A percentile compares a stretch with the other conserved stretches of the same genome.
These are phyloP conservation scores for Erythrolamprus reginae DNA, from an alignment of 2,113 vertebrate species.

Conservation along the genomic window DNA sequence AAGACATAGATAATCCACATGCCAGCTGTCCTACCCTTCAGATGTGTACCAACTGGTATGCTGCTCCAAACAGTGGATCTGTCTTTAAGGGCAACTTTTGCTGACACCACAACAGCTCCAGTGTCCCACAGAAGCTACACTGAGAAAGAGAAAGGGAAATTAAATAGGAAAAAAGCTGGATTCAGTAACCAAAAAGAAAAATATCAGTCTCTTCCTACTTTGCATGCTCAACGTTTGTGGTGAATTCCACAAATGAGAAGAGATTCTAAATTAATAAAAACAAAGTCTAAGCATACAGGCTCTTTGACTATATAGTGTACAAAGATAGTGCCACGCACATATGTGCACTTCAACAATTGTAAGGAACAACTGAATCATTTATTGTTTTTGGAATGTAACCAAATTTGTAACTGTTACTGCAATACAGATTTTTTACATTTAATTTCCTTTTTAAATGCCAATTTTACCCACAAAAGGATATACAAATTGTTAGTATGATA, in stretches of 20 bases:
- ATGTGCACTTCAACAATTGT: conserved; percentile 11
- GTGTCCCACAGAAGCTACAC: conserved; percentile 79
- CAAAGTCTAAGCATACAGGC: conserved; percentile 13
- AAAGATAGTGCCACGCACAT: neutral
- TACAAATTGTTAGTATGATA: conserved; percentile 40
- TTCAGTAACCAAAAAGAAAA: conserved; percentile 47
- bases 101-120: conserved; percentile 79
- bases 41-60: conserved; percentile 71
- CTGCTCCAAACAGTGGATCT: conserved; percentile 72
- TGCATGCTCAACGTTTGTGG: conserved; percentile 54
- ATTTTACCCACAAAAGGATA: conserved; percentile 13
- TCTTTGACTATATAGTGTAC: conserved; percentile 2
- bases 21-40: conserved; percentile 78
- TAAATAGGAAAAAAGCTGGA: conserved; percentile 70
- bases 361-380: conserved; percentile 39
- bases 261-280: conserved; percentile 23
- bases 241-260: conserved; percentile 27
- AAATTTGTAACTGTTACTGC: conserved; percentile 32
- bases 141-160: conserved; percentile 76
- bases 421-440: conserved; percentile 45
- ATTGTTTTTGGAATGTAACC: conserved; percentile 33
- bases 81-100: conserved; percentile 78
- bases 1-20: conserved; percentile 71
- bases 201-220: conserved; percentile 46
- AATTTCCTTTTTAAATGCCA: conserved; percentile 52